Base-by-base conservation (phyloP, 2,888 invertebrate genomes). In the Scaptomyza flava region DNA sequence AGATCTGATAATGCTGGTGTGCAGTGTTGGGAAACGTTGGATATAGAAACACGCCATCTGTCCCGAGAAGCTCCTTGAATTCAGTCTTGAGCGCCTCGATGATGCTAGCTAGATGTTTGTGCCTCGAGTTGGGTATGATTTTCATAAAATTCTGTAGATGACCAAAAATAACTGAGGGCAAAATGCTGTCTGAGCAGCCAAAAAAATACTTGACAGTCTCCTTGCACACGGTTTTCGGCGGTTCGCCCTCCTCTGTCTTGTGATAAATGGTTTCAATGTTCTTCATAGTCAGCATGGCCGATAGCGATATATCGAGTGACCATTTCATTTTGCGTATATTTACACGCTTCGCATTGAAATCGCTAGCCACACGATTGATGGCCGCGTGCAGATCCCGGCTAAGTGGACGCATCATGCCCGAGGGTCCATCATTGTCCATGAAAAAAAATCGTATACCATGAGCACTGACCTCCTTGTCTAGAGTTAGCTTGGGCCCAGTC, bases 381-480 rank as follows among this genome's bases (percentile, higher is more conserved):
- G 91, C 92, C 42, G 87, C 90, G 69, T 91, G 91, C 41, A 92
- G 76, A 60, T 92, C 92, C 33, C 89, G 81, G 51, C 91, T 91
- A 0, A 92, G 77, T 0, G 91, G 91, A 1, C 91, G 87, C 89
- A 94, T 93, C 53, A 96, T 93, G 27, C 94, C 93, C 54, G 95
- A 94, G 5, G 94, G 93, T 0, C 93, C 95, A 76, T 96, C 96
- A 69, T 96, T 95, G 76, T 96, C 95, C 94, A 97, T 95, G 89
- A 96, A 97, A 89, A 94, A 97, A 80, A 96, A 94, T 66, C 94
- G 95, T 34, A 98, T 90, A 72, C 95, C 94, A 43, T 93, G 93
- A 2, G 95, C 77, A 57, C 91, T 90, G 41, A 92, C 91, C 87
- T 91, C 92, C 74, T 93, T 91, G 52, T 93, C 92, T 8, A 95